Conservation (phyloP, 2,113 vertebrate species). For the Strigops habroptila region DNA sequence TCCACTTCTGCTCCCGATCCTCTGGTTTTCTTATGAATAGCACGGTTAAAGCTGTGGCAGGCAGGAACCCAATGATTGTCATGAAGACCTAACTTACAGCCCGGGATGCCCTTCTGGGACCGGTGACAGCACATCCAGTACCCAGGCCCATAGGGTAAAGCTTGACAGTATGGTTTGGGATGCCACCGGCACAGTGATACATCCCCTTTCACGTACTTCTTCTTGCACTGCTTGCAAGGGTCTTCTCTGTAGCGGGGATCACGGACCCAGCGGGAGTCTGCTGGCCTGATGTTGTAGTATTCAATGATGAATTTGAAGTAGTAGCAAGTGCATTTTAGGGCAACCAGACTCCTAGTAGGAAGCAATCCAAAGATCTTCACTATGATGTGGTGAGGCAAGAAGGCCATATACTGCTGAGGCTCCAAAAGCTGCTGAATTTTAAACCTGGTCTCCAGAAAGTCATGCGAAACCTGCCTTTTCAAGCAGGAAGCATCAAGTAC, state of each 20-base stretch:
- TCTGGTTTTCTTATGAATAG: conserved; percentile 80
- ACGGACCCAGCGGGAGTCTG: conserved; percentile 92
- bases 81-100: conserved; percentile 92
- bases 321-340: conserved; percentile 91
- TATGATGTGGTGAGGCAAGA: conserved; percentile 91
- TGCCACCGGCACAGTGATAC: conserved; percentile 95
- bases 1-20: conserved; percentile 72
- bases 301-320: conserved; percentile 92
- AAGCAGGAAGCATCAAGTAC: conserved; percentile 64
- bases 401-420: conserved; percentile 88
- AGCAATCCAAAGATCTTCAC: conserved; percentile 86
- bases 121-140: conserved; percentile 97
- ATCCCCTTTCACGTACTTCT: conserved; percentile 86
- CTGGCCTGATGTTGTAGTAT: conserved; percentile 87
- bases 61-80: conserved; percentile 96
- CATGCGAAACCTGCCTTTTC: conserved; percentile 80
- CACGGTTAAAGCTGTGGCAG: conserved; percentile 88
- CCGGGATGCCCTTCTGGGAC: conserved; percentile 83
- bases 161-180: conserved; percentile 95
- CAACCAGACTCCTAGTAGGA: conserved; percentile 87
- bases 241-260: conserved; percentile 94
- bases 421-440: conserved; percentile 92
- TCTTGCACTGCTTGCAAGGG: conserved; percentile 97
- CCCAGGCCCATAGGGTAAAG: conserved; percentile 89
- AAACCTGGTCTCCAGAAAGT: conserved; percentile 88